phyloP scores from a whole-genome alignment of 2,888 invertebrate genomes.

The Pandemis cinnamomeana region DNA sequence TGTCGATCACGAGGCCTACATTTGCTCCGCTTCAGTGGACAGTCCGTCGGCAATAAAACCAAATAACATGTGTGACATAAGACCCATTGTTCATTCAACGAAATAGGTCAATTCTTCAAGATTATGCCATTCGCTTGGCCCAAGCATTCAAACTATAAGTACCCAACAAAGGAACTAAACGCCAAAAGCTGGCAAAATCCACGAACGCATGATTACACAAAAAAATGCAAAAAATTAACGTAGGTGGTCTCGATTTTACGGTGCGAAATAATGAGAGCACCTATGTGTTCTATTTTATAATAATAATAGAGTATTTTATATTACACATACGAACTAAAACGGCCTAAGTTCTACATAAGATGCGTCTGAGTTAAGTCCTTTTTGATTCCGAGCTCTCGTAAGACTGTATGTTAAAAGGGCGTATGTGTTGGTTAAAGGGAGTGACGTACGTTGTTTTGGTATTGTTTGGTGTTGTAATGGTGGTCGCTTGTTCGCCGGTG shows the following conservation, averaged over 20 bases:
- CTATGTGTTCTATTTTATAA: slow-evolving; percentile 73
- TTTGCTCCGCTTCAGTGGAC: slow-evolving; percentile 29
- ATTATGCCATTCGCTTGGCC: slow-evolving; percentile 22
- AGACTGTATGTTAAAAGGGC: background rate
- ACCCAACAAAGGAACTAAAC: slow-evolving; percentile 55
- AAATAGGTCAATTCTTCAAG: slow-evolving; percentile 41
- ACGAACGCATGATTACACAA: slow-evolving; percentile 79
- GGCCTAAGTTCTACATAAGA: slow-evolving; percentile 4
- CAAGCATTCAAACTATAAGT: slow-evolving; percentile 31
- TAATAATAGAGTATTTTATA: slow-evolving; percentile 69
- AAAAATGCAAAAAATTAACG: slow-evolving; percentile 65
- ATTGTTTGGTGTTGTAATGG: slow-evolving; percentile 74
- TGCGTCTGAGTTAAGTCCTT: slow-evolving; percentile 10
- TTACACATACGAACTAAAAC: background rate
- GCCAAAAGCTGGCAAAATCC: slow-evolving; percentile 73
- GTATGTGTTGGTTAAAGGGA: background rate
- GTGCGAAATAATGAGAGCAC: slow-evolving; percentile 78
- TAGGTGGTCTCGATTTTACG: slow-evolving; percentile 79
- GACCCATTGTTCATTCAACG: slow-evolving; percentile 27
- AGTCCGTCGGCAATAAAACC: slow-evolving; percentile 36
- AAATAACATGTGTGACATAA: slow-evolving; percentile 36
- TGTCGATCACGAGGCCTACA: background rate
- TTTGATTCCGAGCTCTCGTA: background rate
- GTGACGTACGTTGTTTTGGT: slow-evolving; percentile 54
- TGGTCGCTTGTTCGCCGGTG: slow-evolving; percentile 68